Evolutionary conservation across 1,140 invertebrate genomes (phyloP).

Genomic region (Oedothorax gibbosus): DNA sequence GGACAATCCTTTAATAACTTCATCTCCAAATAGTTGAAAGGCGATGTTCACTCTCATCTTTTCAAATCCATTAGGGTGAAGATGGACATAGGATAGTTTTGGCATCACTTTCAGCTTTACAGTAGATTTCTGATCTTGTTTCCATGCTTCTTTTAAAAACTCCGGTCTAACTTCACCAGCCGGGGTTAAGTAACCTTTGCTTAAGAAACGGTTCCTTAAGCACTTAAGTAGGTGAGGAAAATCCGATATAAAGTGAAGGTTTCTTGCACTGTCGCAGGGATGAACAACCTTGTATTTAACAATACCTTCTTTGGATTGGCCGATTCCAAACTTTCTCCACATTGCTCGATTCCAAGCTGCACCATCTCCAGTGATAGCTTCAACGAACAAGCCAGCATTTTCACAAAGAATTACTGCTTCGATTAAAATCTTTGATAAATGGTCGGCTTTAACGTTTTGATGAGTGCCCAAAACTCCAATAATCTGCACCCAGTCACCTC

Average conservation of each 20-base stretch:
- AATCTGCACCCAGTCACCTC: conserved; percentile 13
- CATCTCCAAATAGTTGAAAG: too few relatives aligned
- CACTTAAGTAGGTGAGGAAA: conserved; percentile 15
- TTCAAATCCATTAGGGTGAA: too few relatives aligned
- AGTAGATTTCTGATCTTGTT: too few relatives aligned
- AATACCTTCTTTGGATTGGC: background rate
- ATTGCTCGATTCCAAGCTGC: conserved; percentile 23
- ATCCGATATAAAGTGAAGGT: conserved; percentile 19
- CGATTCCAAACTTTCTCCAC: conserved; percentile 12
- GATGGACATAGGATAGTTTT: too few relatives aligned
- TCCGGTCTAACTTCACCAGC: too few relatives aligned
- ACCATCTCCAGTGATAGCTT: conserved; percentile 8
- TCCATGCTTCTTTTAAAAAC: too few relatives aligned
- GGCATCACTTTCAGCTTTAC: too few relatives aligned
- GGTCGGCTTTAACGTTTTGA: background rate
- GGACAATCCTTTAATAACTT: too few relatives aligned
- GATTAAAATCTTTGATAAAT: background rate
- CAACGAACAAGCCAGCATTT: conserved; percentile 14
- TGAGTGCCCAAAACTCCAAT: conserved; percentile 6
- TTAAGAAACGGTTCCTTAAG: background rate
- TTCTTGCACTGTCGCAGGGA: conserved; percentile 2
- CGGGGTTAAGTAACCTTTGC: too few relatives aligned
- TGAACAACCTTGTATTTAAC: conserved; percentile 16
- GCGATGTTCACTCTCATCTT: too few relatives aligned
- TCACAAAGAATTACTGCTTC: conserved; percentile 4